Evolutionary conservation across 2,113 vertebrate genomes (phyloP).

Genomic region (Triplophysa rosa): DNA sequence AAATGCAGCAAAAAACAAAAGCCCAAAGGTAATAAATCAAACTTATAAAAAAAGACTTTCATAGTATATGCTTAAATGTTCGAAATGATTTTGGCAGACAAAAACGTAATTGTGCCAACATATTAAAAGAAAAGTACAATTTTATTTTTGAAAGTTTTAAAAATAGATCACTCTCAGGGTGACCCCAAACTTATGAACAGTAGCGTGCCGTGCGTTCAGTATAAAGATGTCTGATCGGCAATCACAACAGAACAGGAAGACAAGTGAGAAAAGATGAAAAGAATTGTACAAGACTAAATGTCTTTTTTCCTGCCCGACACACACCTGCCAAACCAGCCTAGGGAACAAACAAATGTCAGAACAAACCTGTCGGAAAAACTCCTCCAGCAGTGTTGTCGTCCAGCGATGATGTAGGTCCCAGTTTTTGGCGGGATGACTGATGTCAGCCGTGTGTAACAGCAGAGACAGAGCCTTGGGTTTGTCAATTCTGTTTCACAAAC

Average conservation of each 20-base stretch:
- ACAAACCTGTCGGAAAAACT: constrained; percentile 94
- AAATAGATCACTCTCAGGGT: no score
- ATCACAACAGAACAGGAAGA: constrained; percentile 21
- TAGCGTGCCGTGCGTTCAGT: no score
- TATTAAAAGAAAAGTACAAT: no score
- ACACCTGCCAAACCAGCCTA: neutral
- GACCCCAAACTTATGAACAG: no score
- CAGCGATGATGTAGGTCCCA: constrained; percentile 96
- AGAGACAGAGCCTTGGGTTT: constrained; percentile 96
- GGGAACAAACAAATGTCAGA: neutral
- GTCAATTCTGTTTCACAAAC: constrained; percentile 81
- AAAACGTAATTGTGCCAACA: no score
- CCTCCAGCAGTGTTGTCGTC: constrained; percentile 94
- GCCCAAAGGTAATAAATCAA: no score
- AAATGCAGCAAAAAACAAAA: no score
- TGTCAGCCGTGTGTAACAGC: constrained; percentile 95
- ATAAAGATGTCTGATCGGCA: neutral
- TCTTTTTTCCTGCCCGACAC: neutral
- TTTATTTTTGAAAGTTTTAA: no score
- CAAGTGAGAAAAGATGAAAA: constrained; percentile 9
- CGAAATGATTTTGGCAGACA: no score
- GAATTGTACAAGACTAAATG: neutral
- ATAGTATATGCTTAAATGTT: no score
- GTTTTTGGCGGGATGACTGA: constrained; percentile 95
- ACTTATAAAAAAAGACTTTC: no score